A percentile compares a stretch with the other conserved stretches of the same genome.
Conservation (phyloP, 2,888 invertebrate species). For the Phengaris alcon region DNA sequence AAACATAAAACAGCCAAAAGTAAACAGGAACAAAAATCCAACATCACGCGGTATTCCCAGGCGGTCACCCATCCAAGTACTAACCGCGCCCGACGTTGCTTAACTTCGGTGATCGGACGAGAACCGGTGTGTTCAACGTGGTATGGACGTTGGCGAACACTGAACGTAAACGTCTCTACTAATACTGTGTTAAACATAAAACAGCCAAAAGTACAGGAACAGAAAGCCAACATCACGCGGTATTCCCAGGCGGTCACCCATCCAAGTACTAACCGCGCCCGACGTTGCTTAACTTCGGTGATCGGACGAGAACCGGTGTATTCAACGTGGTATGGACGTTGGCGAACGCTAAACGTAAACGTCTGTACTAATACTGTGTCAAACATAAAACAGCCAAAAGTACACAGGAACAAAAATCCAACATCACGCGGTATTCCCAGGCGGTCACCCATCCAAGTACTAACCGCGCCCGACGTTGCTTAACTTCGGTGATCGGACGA, state of each 20-base stretch:
- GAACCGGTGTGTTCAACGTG: constrained; percentile 53
- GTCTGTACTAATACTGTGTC: too few relatives aligned
- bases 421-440: constrained; percentile 26
- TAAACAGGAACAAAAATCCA: too few relatives aligned
- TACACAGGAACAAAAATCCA: too few relatives aligned
- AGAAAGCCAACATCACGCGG: too few relatives aligned
- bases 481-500: constrained; percentile 47
- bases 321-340: constrained; percentile 44
- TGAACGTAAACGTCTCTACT: too few relatives aligned
- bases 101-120: constrained; percentile 58
- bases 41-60: constrained; percentile 58
- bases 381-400: too few relatives aligned
- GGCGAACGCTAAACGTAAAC: neutral
- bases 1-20: too few relatives aligned
- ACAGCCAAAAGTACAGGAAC: too few relatives aligned
- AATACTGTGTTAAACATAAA: too few relatives aligned
- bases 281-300: constrained; percentile 52
- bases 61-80: constrained; percentile 61
- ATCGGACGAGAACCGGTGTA: constrained; percentile 44
- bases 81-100: constrained; percentile 54
- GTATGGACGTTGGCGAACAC: constrained; percentile 49
- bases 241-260: constrained; percentile 60
- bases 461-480: constrained; percentile 57
- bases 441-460: constrained; percentile 59
- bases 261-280: constrained; percentile 58